Conservation (phyloP, 2,888 invertebrate genomes). For the Caenorhabditis panamensis region DNA sequence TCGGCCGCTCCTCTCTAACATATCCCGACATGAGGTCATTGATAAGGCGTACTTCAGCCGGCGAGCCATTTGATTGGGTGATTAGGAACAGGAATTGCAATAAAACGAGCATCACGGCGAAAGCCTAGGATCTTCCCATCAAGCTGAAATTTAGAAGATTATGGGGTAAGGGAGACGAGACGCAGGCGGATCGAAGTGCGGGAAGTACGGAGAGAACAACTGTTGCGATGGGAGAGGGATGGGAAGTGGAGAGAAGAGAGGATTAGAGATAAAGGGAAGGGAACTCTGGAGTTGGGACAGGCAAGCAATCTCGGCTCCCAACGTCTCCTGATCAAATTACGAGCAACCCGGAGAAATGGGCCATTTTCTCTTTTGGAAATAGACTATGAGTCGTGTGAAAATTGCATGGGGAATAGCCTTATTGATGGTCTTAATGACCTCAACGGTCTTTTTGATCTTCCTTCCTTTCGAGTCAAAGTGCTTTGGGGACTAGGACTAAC, state of each 20-base stretch:
- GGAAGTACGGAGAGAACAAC: slow-evolving; percentile 26
- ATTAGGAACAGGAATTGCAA: slow-evolving; percentile 42
- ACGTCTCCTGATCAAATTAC: slow-evolving; percentile 48
- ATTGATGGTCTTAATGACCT: neutral
- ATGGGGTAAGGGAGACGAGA: slow-evolving; percentile 19
- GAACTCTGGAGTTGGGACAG: neutral
- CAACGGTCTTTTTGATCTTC: neutral
- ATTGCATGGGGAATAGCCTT: neutral
- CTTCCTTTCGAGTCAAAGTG: too few relatives aligned
- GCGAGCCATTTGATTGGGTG: slow-evolving; percentile 63
- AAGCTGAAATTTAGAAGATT: slow-evolving; percentile 18
- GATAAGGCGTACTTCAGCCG: slow-evolving; percentile 75
- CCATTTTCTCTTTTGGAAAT: neutral
- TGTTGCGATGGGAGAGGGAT: slow-evolving; percentile 36
- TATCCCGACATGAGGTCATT: slow-evolving; percentile 76
- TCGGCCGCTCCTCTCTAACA: slow-evolving; percentile 75
- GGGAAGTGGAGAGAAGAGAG: slow-evolving; percentile 4
- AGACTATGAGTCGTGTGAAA: slow-evolving; percentile 28
- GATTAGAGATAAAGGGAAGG: neutral
- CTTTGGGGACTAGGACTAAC: too few relatives aligned
- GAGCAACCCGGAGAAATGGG: too few relatives aligned
- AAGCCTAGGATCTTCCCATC: slow-evolving; percentile 10
- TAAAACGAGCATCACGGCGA: slow-evolving; percentile 19
- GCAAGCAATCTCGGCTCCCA: slow-evolving; percentile 5
- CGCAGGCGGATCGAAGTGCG: slow-evolving; percentile 12